Evolutionary conservation across 2,113 vertebrate genomes (phyloP), one percentile per base, ranked within the genome.

Genomic region (Pagrus major): DNA sequence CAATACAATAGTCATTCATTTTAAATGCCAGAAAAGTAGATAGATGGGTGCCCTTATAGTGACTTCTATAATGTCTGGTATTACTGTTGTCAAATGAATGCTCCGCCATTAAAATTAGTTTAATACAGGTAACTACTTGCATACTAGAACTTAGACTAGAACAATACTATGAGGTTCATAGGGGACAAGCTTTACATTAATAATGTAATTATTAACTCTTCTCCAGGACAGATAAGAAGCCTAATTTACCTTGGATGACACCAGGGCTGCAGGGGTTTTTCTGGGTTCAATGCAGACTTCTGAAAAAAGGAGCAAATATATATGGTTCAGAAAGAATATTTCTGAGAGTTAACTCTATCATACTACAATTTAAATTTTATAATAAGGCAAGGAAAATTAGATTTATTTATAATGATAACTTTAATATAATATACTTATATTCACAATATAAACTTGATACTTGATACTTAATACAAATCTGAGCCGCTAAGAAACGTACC

Each of bases 401-500:
- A 44, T 23, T 0, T 21, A 54, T 42, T 9, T 25, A 42, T n/a
- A 35, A 29, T 77, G 20, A 12, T 69, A 12, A 59, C 25, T 29
- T 46, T 29, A 35, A 71, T 58, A 56, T 49, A 9, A 68, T 76
- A 8, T 44, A 20, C 6, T 8, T 23, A 7, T 55, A 52, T 47
- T 51, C n/a, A 60, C 6, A 68, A 23, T 75, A 33, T 37, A 42
- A 1, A 33, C 15, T 55, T 60, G 3, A 78, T 59, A 54, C n/a
- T n/a, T n/a, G n/a, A n/a, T n/a, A n/a, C n/a, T n/a, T n/a, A n/a
- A n/a, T n/a, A n/a, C n/a, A n/a, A n/a, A n/a, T n/a, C n/a, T n/a
- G n/a, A n/a, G n/a, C 18, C 27, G 54, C 5, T 10, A 15, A 54
- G 56, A 74, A 58, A 84, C 94, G 63, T 89, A 95, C 94, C 93